A percentile compares a stretch with the other conserved stretches of the same genome.
These are phyloP conservation scores for Catharus minimus DNA, from an alignment of 2,113 vertebrate species.

Conservation along the genomic window DNA sequence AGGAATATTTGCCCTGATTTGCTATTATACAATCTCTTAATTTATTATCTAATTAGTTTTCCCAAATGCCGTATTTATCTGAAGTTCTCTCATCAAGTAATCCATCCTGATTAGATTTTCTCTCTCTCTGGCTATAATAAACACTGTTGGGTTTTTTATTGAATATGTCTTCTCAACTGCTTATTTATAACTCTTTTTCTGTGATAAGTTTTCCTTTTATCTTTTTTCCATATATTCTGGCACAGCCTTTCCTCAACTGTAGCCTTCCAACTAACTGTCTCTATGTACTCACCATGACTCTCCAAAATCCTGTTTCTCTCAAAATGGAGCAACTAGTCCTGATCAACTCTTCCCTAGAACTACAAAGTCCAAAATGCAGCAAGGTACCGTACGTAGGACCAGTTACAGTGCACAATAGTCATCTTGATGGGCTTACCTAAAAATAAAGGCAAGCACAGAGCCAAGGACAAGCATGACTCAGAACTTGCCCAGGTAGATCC, in stretches of 20 bases:
- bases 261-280: background rate
- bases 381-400: background rate
- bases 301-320: background rate
- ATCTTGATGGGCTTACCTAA: background rate
- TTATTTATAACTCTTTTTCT: background rate
- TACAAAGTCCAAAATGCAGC: background rate
- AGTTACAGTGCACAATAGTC: background rate
- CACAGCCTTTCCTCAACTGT: background rate
- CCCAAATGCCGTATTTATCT: background rate
- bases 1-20: background rate
- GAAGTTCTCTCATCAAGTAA: constrained; percentile 10
- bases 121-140: background rate
- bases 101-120: constrained; percentile 13
- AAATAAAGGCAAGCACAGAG: background rate
- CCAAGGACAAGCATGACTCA: fast-evolving
- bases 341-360: background rate
- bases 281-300: background rate
- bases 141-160: background rate
- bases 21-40: background rate
- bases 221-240: background rate
- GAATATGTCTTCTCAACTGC: background rate
- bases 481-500: background rate
- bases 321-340: background rate
- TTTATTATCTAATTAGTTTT: constrained; percentile 27
- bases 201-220: background rate